phyloP scores from a whole-genome alignment of 2,797 vertebrate genomes.

The Cyprinodon diabolis region DNA sequence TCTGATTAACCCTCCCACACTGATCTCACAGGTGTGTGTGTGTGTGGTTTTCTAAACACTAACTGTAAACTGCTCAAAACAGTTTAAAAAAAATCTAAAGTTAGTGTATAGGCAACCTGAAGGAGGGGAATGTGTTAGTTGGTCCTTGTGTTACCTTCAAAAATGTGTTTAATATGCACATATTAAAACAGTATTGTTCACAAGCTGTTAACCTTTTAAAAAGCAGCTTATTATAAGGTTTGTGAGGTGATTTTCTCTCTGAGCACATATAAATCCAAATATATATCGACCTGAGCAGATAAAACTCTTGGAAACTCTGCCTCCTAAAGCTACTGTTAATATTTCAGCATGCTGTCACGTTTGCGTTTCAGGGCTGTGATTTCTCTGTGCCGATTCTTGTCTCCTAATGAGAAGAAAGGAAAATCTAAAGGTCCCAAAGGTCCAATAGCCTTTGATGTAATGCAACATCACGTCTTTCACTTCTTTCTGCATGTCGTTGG shows the following conservation, averaged over 20 bases:
- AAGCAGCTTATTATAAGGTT: neutral
- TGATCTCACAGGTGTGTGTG: constrained; percentile 23
- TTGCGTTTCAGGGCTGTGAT: constrained; percentile 11
- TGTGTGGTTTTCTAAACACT: neutral
- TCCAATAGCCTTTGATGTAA: constrained; percentile 56
- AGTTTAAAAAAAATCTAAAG: neutral
- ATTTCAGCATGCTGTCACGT: neutral
- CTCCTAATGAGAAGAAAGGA: constrained; percentile 32
- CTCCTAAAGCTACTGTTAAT: neutral
- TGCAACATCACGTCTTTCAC: constrained; percentile 26
- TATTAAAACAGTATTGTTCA: neutral
- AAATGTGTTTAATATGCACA: neutral
- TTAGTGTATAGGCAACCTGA: neutral
- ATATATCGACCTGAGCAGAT: neutral
- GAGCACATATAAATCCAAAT: neutral
- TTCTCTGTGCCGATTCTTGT: constrained; percentile 12
- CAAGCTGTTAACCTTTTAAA: neutral
- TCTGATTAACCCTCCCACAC: constrained; percentile 49
- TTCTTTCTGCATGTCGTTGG: constrained; percentile 14
- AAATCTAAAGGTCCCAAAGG: constrained; percentile 31
- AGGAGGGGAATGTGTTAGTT: neutral
- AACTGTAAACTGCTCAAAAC: neutral
- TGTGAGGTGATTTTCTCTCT: neutral
- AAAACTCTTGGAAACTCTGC: neutral
- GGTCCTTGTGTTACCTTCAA: neutral